Evolutionary conservation across 2,113 vertebrate species (phyloP), one percentile per base, ranked within the genome.

Genomic region (Pituophis catenifer): DNA sequence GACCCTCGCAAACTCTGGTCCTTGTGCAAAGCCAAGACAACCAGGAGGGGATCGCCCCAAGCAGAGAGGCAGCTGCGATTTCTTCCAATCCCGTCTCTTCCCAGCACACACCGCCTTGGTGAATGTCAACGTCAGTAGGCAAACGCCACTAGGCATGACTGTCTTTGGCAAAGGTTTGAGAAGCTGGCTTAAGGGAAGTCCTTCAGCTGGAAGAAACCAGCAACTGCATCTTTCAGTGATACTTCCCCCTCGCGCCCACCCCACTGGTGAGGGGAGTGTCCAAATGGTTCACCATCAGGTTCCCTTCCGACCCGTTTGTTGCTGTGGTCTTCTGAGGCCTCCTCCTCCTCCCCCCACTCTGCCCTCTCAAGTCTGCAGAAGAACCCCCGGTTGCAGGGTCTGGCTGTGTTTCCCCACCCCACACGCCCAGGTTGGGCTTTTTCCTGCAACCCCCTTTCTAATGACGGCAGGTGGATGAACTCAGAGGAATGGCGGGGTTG

Each of bases 11-110:
- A 24, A 86, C 86, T 91, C 11, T 11, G 1, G 0, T 85, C 89
- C 87, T 24, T 0, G 0, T 2, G 13, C 7, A 88, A 38, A 0
- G 0, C 5, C 94, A 86, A 85, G 62, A 50, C 1, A 15, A 23
- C 13, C 4, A 0, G 1, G 7, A 54, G 33, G 50, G 86, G 86
- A n/a, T 0, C 0, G 55, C 4, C 50, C 12, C 1, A 1, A 10
- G 81, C 1, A 0, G 0, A 86, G 70, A 10, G 15, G 85, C 38
- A 58, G 38, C 38, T 24, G 3, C 21, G 11, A 0, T 13, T 90
- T 54, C 48, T 15, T 24, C 48, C 13, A 33, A 86, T 5, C 33
- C n/a, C 0, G 1, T 5, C 91, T 53, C n/a, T 62, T 50, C 48
- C 8, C 50, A 33, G 0, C 44, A 75, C 44, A 75, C 91, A 53